Evolutionary conservation across 2,888 invertebrate genomes (phyloP).

Genomic region (Lasius fuliginosus): DNA sequence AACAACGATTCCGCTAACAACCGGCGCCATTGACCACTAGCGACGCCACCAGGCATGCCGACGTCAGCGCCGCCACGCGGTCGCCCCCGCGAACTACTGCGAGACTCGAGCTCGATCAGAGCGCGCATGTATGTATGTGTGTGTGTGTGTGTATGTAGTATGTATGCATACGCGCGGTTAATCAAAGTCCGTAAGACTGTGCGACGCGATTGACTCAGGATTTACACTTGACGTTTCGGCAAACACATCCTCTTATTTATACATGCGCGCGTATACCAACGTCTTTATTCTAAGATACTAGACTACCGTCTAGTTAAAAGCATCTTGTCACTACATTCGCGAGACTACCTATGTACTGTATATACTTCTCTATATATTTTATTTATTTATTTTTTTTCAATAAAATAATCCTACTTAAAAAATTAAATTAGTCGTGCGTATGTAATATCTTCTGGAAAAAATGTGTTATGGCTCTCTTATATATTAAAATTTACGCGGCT

Average conservation of each 20-base stretch:
- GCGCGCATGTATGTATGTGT: conserved; percentile 33
- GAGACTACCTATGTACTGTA: neutral
- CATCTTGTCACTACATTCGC: neutral
- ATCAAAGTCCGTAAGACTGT: conserved; percentile 24
- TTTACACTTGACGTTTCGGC: neutral
- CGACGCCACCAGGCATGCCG: conserved; percentile 60
- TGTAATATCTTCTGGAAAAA: neutral
- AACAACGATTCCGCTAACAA: conserved; percentile 71
- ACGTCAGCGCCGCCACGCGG: conserved; percentile 54
- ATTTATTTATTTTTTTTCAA: neutral
- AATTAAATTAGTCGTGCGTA: neutral
- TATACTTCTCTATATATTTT: neutral
- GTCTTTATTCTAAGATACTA: neutral
- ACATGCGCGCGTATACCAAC: neutral
- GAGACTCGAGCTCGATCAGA: conserved; percentile 56
- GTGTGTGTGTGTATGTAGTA: neutral
- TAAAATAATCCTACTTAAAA: neutral
- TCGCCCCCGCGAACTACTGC: conserved; percentile 24
- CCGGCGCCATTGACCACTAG: conserved; percentile 72
- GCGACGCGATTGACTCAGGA: neutral
- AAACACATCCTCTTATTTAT: neutral
- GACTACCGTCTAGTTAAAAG: neutral
- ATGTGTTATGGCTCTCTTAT: too few relatives aligned
- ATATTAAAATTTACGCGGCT: too few relatives aligned
- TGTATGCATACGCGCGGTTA: conserved; percentile 31